phyloP scores from a whole-genome alignment of 2,797 vertebrate species.

The Acrossocheilus wenchowensis region DNA sequence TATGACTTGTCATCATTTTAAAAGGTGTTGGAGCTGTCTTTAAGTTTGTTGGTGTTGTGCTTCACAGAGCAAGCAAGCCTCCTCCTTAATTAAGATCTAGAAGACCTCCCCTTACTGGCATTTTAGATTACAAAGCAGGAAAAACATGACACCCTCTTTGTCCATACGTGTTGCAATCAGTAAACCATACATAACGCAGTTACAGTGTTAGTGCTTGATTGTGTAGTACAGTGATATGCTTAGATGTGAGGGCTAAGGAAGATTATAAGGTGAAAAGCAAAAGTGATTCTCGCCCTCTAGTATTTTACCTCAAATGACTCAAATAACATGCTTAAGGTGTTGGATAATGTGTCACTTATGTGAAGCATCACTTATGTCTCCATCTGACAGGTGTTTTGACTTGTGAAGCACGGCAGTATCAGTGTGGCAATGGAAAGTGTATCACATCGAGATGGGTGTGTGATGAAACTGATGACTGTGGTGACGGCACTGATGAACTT shows the following conservation, averaged over 20 bases:
- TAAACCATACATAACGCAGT: background rate
- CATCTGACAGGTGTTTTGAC: conserved; percentile 64
- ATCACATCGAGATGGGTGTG: conserved; percentile 84
- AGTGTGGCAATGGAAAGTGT: conserved; percentile 82
- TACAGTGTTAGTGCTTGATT: background rate
- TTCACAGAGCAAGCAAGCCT: background rate
- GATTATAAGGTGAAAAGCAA: too few relatives aligned
- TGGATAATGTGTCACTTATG: background rate
- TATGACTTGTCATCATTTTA: background rate
- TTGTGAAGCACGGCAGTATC: conserved; percentile 77
- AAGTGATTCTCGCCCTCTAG: background rate
- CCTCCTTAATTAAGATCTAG: background rate
- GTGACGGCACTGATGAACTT: conserved; percentile 84
- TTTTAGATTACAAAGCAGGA: conserved; percentile 5
- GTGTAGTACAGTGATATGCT: background rate
- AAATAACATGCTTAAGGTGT: background rate
- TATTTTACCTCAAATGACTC: background rate
- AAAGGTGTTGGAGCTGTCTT: background rate
- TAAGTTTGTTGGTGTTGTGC: background rate
- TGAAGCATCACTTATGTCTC: conserved; percentile 3
- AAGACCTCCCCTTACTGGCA: background rate
- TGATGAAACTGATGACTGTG: conserved; percentile 83
- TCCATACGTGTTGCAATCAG: background rate
- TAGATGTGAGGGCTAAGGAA: background rate
- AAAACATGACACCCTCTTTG: background rate